phyloP scores from a whole-genome alignment of 1,140 invertebrate genomes.

The Brachionus manjavacas region DNA sequence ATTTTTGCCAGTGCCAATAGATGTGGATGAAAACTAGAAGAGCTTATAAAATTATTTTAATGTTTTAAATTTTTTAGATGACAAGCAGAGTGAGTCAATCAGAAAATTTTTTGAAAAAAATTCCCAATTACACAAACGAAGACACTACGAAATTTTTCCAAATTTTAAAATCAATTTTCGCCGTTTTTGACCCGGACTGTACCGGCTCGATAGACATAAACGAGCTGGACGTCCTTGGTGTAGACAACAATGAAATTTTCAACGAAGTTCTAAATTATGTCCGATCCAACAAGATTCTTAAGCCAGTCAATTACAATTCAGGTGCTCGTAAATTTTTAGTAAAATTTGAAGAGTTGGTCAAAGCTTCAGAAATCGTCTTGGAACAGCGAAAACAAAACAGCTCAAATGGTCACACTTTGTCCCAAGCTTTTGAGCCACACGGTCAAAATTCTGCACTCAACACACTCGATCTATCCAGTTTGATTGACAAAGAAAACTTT shows the following conservation, averaged over 20 bases:
- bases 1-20: no score
- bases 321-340: neutral
- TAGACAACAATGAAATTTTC: slow-evolving; percentile 28
- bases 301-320: neutral
- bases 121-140: neutral
- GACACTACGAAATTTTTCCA: slow-evolving; percentile 6
- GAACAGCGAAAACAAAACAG: neutral
- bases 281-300: neutral
- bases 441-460: neutral
- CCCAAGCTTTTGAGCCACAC: slow-evolving; percentile 24
- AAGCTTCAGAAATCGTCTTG: neutral
- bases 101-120: neutral
- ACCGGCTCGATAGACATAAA: slow-evolving; percentile 21
- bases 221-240: slow-evolving; percentile 24
- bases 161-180: slow-evolving; percentile 32
- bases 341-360: slow-evolving; percentile 21
- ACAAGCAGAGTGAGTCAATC: neutral
- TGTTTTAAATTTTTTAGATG: neutral
- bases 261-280: neutral
- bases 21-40: no score
- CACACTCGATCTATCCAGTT: neutral
- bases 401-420: neutral
- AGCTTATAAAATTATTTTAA: neutral
- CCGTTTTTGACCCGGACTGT: slow-evolving; percentile 16
- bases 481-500: slow-evolving; percentile 28